A percentile compares a stretch with the other conserved stretches of the same genome.
phyloP scores from a whole-genome alignment of 2,113 vertebrate genomes.

The Pithys albifrons region DNA sequence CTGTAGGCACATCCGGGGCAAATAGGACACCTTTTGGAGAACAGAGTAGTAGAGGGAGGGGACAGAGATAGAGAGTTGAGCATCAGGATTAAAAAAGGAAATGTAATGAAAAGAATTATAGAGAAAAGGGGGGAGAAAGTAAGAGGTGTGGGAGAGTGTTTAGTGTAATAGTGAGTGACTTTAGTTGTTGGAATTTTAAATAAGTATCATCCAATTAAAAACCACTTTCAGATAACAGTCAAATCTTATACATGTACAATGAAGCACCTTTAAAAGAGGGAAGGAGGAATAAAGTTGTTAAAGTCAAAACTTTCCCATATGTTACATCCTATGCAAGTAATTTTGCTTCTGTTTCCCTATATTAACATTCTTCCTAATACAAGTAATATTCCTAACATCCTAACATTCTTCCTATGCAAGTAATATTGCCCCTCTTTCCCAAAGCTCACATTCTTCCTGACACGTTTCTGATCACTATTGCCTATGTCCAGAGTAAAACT shows the following conservation, averaged over 20 bases:
- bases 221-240: background rate
- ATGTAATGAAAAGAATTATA: background rate
- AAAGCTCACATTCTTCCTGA: background rate
- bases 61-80: background rate
- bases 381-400: too few relatives aligned
- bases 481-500: background rate
- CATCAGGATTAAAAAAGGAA: background rate
- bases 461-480: background rate
- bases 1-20: conserved; percentile 78
- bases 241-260: background rate
- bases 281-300: background rate
- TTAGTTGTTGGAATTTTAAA: background rate
- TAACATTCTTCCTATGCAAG: background rate
- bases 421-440: background rate
- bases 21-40: conserved; percentile 72
- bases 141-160: background rate
- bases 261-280: background rate
- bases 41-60: background rate
- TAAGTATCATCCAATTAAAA: background rate
- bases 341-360: background rate
- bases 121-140: background rate
- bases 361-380: background rate
- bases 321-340: background rate
- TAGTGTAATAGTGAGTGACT: background rate
- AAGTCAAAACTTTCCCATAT: background rate